Evolutionary conservation across 2,113 vertebrate species (phyloP).

Genomic region (Rhizomys pruinosus): DNA sequence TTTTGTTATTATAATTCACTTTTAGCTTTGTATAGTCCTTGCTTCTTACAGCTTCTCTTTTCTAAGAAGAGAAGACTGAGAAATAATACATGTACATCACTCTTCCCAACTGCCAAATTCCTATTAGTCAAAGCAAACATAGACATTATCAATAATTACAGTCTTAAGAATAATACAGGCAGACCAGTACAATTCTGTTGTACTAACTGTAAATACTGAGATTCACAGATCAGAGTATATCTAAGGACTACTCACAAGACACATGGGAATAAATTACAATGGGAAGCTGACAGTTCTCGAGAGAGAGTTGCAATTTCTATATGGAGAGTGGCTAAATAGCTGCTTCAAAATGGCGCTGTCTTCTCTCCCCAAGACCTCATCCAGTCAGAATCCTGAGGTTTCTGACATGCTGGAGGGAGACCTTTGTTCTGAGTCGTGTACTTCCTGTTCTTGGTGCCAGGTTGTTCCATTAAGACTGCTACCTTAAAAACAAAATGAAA

Average conservation of each 20-base stretch:
- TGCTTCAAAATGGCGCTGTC: neutral
- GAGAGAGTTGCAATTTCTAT: neutral
- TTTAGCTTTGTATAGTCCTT: neutral
- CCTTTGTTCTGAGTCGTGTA: neutral
- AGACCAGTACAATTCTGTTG: no score
- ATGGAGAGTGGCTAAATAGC: no score
- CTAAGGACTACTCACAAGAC: neutral
- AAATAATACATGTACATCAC: neutral
- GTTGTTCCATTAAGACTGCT: neutral
- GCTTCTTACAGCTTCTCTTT: neutral
- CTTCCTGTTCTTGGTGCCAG: neutral
- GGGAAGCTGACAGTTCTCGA: neutral
- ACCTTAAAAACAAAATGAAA: conserved; percentile 13
- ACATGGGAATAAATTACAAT: neutral
- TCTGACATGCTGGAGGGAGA: neutral
- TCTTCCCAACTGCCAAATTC: neutral
- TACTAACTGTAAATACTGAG: neutral
- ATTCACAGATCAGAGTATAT: neutral
- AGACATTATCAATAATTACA: neutral
- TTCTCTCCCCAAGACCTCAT: neutral
- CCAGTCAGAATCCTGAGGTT: neutral
- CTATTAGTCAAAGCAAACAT: neutral
- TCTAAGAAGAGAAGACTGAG: neutral
- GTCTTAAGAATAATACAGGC: neutral
- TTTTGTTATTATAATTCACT: neutral